These are phyloP conservation scores for Orthosia gracilis DNA, from an alignment of 2,888 invertebrate genomes.

Conservation along the genomic window DNA sequence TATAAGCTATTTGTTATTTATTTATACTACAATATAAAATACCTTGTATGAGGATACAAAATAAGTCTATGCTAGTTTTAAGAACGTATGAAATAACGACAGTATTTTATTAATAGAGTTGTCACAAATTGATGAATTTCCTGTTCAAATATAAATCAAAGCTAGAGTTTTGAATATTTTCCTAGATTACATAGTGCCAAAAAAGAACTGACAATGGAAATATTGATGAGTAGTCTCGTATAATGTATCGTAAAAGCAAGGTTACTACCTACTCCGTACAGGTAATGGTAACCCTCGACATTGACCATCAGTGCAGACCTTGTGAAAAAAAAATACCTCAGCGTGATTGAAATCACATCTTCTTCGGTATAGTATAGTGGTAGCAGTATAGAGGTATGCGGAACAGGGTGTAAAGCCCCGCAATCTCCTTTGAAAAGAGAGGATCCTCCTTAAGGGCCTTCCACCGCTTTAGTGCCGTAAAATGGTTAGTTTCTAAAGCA, in stretches of 20 bases:
- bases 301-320: too few species aligned
- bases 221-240: constrained; percentile 24
- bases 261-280: constrained; percentile 16
- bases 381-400: too few species aligned
- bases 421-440: too few species aligned
- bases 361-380: too few species aligned
- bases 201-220: constrained; percentile 62
- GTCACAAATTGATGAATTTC: constrained; percentile 66
- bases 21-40: constrained; percentile 31
- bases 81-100: constrained; percentile 62
- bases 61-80: constrained; percentile 60
- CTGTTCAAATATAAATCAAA: constrained; percentile 64
- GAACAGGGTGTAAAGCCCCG: too few species aligned
- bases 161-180: constrained; percentile 67
- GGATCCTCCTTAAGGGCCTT: too few species aligned
- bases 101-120: constrained; percentile 69
- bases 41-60: constrained; percentile 59
- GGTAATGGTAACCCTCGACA: too few species aligned
- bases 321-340: too few species aligned
- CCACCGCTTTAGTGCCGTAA: too few species aligned
- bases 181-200: constrained; percentile 76
- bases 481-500: too few species aligned
- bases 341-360: too few species aligned
- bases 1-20: constrained; percentile 35
- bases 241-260: constrained; percentile 2